Base-by-base conservation (phyloP, 2,797 vertebrate genomes). In the Cyprinella venusta region DNA sequence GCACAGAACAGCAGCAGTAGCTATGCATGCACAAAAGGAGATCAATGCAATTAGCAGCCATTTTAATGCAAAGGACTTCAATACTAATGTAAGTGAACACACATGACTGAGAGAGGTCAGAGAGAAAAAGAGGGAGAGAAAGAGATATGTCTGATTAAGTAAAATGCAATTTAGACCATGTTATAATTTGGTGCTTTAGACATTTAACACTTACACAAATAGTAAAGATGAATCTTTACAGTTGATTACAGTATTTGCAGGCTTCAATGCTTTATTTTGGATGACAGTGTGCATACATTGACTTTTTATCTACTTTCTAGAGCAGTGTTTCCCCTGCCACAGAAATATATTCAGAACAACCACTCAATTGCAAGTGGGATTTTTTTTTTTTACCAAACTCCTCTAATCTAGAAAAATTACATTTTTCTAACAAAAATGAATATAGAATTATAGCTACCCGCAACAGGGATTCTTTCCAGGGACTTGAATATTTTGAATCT, bases 41-140 rank as follows among this genome's bases (percentile, higher is more conserved):
- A 88, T 89, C 87, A 87, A 89, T 88, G 65, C 82, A 78, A 87
- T 88, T 81, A 74, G 75, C 84, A 76, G 54, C 84, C 75, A 74
- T 84, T 81, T 70, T n/a, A 59, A 84, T 84, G 64, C 72, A 71
- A 87, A 65, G 70, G 56, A 74, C 63, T 84, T 86, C 85, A 88
- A 64, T 84, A 72, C 69, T 87, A 88, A 88, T 86, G 69, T 77
- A 87, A 86, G 78, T 82, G 75, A 86, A 83, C 87, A 70, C 42
- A 79, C 54, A 48, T 33, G 42, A 83, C 77, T 75, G 79, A 79
- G 67, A 81, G 82, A 67, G 85, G 76, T 86, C 81, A 76, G 38
- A 52, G 33, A 81, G 24, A 64, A 64, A 63, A n/a, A 76, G 52
- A 69, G 67, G n/a, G 38, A 70, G n/a, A 70, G 19, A 69, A 42